These are phyloP conservation scores for Balearica regulorum DNA, from an alignment of 2,797 vertebrate genomes.

Conservation along the genomic window DNA sequence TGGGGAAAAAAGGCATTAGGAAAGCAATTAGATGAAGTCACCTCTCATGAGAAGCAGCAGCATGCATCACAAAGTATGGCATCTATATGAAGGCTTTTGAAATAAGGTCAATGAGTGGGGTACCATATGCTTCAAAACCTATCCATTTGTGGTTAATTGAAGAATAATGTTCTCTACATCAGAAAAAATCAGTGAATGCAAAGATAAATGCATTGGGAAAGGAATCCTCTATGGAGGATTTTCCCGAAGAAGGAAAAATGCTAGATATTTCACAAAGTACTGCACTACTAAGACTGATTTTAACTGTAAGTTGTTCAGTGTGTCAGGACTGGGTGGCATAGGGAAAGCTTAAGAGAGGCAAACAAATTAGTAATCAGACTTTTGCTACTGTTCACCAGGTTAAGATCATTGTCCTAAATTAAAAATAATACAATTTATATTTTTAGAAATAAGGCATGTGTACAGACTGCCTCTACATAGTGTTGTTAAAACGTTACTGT, in stretches of 20 bases:
- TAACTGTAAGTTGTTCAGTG: background rate
- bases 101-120: background rate
- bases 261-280: background rate
- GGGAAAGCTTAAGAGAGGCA: background rate
- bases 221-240: background rate
- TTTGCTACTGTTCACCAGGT: background rate
- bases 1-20: background rate
- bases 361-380: background rate
- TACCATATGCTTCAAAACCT: background rate
- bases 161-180: background rate
- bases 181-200: background rate
- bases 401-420: background rate
- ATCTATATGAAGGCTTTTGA: background rate
- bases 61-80: background rate
- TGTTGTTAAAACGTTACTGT: background rate
- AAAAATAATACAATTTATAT: background rate
- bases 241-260: background rate
- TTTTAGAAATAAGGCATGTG: background rate
- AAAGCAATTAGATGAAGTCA: background rate
- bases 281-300: background rate
- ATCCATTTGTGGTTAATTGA: background rate
- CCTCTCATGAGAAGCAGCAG: background rate
- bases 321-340: background rate
- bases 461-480: fast-evolving
- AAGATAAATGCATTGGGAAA: background rate